A percentile compares a stretch with the other conserved stretches of the same genome.
Evolutionary conservation across 64 coral and sea anemone species (phyloP).

Genomic region (Stichodactyla helianthus): DNA sequence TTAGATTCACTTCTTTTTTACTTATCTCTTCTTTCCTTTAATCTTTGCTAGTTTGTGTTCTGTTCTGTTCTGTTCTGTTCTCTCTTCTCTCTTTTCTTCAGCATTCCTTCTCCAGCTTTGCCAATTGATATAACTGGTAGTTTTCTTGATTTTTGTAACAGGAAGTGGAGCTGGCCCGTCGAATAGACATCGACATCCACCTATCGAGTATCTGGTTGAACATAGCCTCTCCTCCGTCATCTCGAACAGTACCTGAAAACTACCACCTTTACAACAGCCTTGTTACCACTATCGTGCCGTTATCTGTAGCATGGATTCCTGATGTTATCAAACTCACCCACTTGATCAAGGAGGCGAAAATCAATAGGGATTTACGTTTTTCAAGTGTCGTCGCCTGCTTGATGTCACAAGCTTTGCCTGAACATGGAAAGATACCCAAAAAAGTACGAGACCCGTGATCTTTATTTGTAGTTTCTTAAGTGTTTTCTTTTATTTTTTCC

Average conservation of each 20-base stretch:
- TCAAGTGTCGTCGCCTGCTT: constrained; percentile 77
- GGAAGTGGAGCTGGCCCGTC: constrained; percentile 52
- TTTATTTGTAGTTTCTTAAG: neutral
- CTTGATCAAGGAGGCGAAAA: constrained; percentile 38
- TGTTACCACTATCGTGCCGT: constrained; percentile 84
- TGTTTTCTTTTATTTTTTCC: neutral
- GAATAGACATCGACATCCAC: constrained; percentile 55
- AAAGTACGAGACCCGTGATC: constrained; percentile 21
- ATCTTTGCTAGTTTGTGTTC: too few relatives aligned
- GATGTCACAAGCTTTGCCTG: constrained; percentile 86
- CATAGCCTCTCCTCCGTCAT: constrained; percentile 75
- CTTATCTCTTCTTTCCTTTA: too few relatives aligned
- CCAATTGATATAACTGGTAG: neutral
- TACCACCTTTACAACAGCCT: constrained; percentile 97
- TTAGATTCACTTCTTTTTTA: too few relatives aligned
- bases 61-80: too few relatives aligned
- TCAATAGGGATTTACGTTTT: constrained; percentile 48
- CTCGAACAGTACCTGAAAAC: constrained; percentile 83
- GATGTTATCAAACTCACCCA: constrained; percentile 41
- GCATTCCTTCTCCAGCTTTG: neutral
- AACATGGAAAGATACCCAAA: constrained; percentile 63
- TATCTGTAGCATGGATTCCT: constrained; percentile 81
- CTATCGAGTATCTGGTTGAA: constrained; percentile 94
- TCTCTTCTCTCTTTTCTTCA: neutral
- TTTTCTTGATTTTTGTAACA: neutral